Percentiles rank a stretch among this genome's conserved stretches.
Evolutionary conservation across 2,888 invertebrate species (phyloP).

Genomic region (Andricus curvator): DNA sequence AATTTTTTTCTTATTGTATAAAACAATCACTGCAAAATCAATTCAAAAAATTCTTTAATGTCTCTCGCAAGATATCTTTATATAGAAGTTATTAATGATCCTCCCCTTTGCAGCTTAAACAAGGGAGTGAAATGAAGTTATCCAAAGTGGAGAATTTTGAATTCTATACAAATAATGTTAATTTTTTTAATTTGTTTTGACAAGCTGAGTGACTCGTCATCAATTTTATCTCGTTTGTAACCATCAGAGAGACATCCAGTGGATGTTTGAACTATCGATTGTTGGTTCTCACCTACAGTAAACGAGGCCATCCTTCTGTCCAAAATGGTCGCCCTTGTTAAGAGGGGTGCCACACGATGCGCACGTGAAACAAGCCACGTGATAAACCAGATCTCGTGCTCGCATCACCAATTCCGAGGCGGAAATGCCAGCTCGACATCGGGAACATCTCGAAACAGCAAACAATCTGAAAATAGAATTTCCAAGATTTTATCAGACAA

Average conservation of each 20-base stretch:
- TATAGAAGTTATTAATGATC: no score
- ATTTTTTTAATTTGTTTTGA: no score
- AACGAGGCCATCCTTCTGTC: slow-evolving; percentile 90
- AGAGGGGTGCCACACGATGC: slow-evolving; percentile 89
- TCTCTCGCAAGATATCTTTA: no score
- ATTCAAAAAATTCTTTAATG: no score
- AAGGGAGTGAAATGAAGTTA: no score
- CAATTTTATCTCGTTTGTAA: slow-evolving; percentile 38
- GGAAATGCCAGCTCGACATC: slow-evolving; percentile 91
- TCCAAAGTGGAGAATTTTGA: no score
- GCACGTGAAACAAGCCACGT: slow-evolving; percentile 94
- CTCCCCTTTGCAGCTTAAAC: no score
- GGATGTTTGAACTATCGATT: slow-evolving; percentile 31
- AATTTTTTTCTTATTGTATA: no score
- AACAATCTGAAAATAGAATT: slow-evolving; percentile 85
- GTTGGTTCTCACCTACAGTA: slow-evolving; percentile 80
- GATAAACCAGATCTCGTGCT: slow-evolving; percentile 92
- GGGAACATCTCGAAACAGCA: slow-evolving; percentile 90
- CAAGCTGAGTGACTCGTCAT: background rate
- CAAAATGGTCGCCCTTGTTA: slow-evolving; percentile 94
- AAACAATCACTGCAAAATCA: no score
- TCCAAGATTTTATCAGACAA: background rate
- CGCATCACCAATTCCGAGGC: slow-evolving; percentile 95
- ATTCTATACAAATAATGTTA: no score
- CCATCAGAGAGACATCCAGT: background rate